Conservation (phyloP, 2,113 vertebrate species). For the Colius striatus region DNA sequence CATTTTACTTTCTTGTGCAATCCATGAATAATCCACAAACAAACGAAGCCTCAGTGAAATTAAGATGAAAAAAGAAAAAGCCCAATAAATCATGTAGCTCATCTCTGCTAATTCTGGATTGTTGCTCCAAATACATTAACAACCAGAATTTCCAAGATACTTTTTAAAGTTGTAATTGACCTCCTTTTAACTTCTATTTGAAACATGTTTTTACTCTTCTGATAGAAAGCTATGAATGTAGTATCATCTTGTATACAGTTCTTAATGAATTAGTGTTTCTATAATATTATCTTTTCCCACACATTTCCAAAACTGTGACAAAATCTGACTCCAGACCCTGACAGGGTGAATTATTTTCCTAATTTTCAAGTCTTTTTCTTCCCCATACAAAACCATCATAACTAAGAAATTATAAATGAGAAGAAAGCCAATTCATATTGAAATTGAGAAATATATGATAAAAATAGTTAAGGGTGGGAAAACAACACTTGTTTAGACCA, state of each 20-base stretch:
- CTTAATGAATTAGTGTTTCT: background rate
- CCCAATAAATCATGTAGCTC: background rate
- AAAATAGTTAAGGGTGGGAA: background rate
- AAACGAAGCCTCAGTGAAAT: background rate
- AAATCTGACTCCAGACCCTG: background rate
- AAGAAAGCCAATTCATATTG: background rate
- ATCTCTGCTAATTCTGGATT: background rate
- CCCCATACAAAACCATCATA: background rate
- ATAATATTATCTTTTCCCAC: background rate
- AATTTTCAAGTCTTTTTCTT: background rate
- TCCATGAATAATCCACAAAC: background rate
- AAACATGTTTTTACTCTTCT: background rate
- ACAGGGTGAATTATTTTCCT: background rate
- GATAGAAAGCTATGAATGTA: background rate
- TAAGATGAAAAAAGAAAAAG: background rate
- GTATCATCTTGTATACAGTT: background rate
- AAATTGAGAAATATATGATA: background rate
- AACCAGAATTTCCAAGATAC: background rate
- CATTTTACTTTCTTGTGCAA: background rate
- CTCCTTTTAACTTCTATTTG: background rate
- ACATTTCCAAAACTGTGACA: background rate
- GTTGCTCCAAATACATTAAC: background rate
- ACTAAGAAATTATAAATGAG: background rate
- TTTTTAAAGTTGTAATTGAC: background rate
- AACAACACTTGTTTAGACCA: background rate